A percentile compares a stretch with the other conserved stretches of the same genome.
Conservation (phyloP, 2,113 vertebrate species). For the Tragelaphus buxtoni region DNA sequence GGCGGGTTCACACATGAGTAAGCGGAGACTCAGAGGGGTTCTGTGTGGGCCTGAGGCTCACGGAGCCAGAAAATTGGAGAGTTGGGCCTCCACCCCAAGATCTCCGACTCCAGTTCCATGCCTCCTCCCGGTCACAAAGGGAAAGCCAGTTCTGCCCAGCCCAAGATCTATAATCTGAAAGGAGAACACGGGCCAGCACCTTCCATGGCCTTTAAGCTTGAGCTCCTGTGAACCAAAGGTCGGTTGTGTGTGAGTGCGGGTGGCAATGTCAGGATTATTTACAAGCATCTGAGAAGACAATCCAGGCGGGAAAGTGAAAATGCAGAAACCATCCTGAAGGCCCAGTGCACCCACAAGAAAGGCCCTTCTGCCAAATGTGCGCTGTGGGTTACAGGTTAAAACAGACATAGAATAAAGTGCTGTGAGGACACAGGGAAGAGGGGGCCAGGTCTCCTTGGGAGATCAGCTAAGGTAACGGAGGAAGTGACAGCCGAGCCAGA, state of each 20-base stretch:
- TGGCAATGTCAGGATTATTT: accelerated
- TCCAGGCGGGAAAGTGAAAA: background rate
- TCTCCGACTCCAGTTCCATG: background rate
- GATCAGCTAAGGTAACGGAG: background rate
- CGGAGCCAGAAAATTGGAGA: background rate
- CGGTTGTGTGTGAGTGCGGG: background rate
- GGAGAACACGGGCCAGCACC: background rate
- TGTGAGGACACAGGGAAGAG: background rate
- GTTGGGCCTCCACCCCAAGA: background rate
- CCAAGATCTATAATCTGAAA: background rate
- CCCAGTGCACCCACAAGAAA: background rate
- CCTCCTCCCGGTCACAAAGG: background rate
- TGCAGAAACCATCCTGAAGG: background rate
- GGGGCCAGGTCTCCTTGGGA: background rate
- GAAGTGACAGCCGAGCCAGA: background rate
- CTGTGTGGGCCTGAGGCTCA: background rate
- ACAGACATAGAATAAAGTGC: background rate
- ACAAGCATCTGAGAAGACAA: background rate
- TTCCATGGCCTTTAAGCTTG: background rate
- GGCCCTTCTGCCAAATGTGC: background rate
- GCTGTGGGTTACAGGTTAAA: background rate
- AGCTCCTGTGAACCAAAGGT: background rate
- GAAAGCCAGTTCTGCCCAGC: background rate
- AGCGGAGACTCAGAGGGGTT: background rate
- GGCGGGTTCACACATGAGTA: background rate